Base-by-base conservation (phyloP, 2,113 vertebrate species). In the Cyrtonyx montezumae region DNA sequence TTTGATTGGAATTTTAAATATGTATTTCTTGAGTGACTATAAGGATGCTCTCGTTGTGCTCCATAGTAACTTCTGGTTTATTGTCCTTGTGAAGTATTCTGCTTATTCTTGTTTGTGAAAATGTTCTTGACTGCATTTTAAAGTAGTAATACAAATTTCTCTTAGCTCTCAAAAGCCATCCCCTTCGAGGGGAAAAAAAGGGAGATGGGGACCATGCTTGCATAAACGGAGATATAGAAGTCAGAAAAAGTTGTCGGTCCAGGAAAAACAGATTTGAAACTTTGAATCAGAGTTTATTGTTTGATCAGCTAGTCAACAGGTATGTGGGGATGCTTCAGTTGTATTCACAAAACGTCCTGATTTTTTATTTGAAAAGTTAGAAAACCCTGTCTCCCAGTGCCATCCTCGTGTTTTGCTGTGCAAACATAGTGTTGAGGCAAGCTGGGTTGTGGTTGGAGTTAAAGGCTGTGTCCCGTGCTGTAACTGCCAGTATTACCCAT, bases 251-350 rank as follows among this genome's bases (percentile, higher is more conserved):
- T 97, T 99, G 98, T 96, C 98, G 98, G 84, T 98, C 98, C 94
- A 99, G 98, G 97, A 99, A 99, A 98, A 99, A 99, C 98, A 98
- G 98, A 96, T 99, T 99, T 96, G 98, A 99, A 97, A 99, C 99
- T 87, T 98, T 99, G 97, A 99, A 99, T 97, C 99, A 99, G 96
- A 99, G 99, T 97, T 98, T 99, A 96, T 98, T 99, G 93, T 99
- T 99, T 97, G 99, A 99, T 97, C 99, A 99, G 95, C 98, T 99
- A 94, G 99, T 99, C 94, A 99, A 99, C 98, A 99, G 99, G 99
- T 99, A 98, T 91, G 97, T 97, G 86, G 86, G 71, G 87, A 87
- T 95, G 36, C 48, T 94, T 79, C 67, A 93, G 61, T 90, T 94
- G 59, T 82, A 68, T 95, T 96, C 81, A 85, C 84, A 86, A 93